A percentile compares a stretch with the other conserved stretches of the same genome.
phyloP scores from a whole-genome alignment of 2,113 vertebrate genomes.

The Tylochromis polylepis region DNA sequence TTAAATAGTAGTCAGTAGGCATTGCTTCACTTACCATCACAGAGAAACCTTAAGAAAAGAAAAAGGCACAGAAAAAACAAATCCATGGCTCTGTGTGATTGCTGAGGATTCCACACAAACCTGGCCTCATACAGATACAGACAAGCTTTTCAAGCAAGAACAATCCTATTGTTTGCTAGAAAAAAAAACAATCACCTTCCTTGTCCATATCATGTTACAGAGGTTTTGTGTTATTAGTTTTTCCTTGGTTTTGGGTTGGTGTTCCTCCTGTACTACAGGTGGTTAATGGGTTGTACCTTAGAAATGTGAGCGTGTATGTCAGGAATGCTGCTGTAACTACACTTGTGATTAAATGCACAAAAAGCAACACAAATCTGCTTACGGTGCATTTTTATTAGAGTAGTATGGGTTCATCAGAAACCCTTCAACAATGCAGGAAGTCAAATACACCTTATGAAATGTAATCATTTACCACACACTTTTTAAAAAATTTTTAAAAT shows the following conservation, averaged over 20 bases:
- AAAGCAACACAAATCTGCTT: not conserved
- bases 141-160: not conserved
- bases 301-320: not conserved
- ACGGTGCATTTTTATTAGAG: not conserved
- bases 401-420: not conserved
- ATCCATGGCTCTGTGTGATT: conserved; percentile 3
- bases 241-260: not conserved
- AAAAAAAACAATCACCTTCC: conserved; percentile 45
- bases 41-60: not conserved
- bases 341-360: not conserved
- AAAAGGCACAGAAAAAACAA: not conserved
- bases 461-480: not conserved
- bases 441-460: not conserved
- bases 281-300: not conserved
- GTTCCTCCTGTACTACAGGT: not conserved
- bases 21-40: conserved; percentile 31
- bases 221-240: not conserved
- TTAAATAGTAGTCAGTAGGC: not conserved
- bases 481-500: not conserved
- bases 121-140: not conserved
- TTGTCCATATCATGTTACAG: conserved; percentile 1
- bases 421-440: not conserved
- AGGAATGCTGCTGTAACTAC: not conserved
- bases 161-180: not conserved
- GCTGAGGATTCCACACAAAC: not conserved